Base-by-base conservation (phyloP, 2,888 invertebrate species). In the Mesorhabditis sp. region DNA sequence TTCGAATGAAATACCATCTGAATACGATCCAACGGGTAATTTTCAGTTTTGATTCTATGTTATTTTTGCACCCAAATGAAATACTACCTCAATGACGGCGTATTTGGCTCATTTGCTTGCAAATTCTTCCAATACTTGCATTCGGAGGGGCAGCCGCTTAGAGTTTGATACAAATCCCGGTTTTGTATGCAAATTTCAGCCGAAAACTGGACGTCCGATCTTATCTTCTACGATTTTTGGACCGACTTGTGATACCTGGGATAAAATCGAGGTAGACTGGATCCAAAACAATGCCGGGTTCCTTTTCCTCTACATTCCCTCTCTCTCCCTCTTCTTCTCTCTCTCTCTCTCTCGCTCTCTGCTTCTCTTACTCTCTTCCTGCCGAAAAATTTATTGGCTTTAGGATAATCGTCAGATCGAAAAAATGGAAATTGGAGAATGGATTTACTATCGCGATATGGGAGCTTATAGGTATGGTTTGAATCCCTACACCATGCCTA, bases 41-140 rank as follows among this genome's bases (percentile, higher is more conserved):
- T 50, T 50, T 50, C 7, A 28, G 28, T 28, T 28, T 28, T 28
- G 1, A 28, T 28, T 28, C 28, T 28, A 28, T 1, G 28, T 28
- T 28, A 28, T 2, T 28, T 28, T 28, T 28, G n/a, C 7, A 13
- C 58, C n/a, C n/a, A n/a, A 10, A 50, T 50, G 58, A 50, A 50
- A n/a, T 97, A 97, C 88, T 97, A 95, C 89, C 92, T 98, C 85
- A 97, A 97, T 88, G 97, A 98, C 87, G 97, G 98, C 5, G 94
- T 98, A 72, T 98, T 98, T 87, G 96, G 97, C 71, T 95, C 95
- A 71, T 98, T 98, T 90, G 97, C 97, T 89, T 95, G 94, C 88
- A 90, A 95, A 81, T 89, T 97, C 58, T 96, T 93, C 84, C 96
- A 97, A 87, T 95, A 97, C 87, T 92, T 93, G 81, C 89, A 90